These are phyloP conservation scores for Eonycteris spelaea DNA, from an alignment of 2,113 vertebrate species.

Conservation along the genomic window DNA sequence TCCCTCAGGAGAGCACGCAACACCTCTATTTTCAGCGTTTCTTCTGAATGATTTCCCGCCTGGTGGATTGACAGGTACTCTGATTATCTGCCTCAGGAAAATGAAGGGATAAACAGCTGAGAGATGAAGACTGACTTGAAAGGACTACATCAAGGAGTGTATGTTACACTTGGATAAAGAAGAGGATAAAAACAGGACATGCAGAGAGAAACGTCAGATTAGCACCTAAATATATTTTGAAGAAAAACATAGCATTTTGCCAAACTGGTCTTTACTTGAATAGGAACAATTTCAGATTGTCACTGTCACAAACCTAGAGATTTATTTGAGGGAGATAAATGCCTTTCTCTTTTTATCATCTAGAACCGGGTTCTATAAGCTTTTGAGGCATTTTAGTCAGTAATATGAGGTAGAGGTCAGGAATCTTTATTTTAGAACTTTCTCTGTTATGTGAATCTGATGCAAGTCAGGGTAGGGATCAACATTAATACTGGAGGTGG, in stretches of 20 bases:
- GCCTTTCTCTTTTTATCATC: background rate
- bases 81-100: slow-evolving; percentile 76
- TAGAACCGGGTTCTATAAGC: background rate
- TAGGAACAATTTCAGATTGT: slow-evolving; percentile 36
- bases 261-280: slow-evolving; percentile 53
- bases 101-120: slow-evolving; percentile 67
- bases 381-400: background rate
- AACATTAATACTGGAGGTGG: background rate
- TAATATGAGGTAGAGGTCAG: background rate
- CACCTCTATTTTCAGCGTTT: slow-evolving; percentile 67
- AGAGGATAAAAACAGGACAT: background rate
- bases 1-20: slow-evolving; percentile 37
- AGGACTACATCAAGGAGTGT: slow-evolving; percentile 18
- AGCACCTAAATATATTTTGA: slow-evolving; percentile 61
- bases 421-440: background rate
- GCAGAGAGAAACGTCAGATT: slow-evolving; percentile 57
- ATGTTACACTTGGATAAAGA: slow-evolving; percentile 46
- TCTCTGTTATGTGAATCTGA: background rate
- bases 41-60: slow-evolving; percentile 64
- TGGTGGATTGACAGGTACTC: slow-evolving; percentile 66
- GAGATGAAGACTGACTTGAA: slow-evolving; percentile 67
- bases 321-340: slow-evolving; percentile 55
- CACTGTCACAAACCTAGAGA: slow-evolving; percentile 34
- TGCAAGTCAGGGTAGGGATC: background rate
- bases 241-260: slow-evolving; percentile 56